Evolutionary conservation across 2,797 vertebrate species (phyloP), one percentile per base, ranked within the genome.

Genomic region (Champsocephalus gunnari): DNA sequence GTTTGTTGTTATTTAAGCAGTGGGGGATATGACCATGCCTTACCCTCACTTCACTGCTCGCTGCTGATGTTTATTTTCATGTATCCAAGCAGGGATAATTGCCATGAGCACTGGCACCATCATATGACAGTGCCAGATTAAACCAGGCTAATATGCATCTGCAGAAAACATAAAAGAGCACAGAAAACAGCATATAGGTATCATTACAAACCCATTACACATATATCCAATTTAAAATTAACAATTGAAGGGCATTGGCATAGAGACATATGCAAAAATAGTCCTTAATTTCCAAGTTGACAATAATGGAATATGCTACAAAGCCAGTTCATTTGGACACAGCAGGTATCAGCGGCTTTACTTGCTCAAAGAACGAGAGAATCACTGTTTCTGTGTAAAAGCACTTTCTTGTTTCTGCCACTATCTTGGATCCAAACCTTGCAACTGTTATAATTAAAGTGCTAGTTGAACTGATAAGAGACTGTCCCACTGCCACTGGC

Each of bases 371-470:
- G 69, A 79, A 72, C 63, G 70, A 65, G 66, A 78, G 51, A 66
- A 71, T 60, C 60, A 55, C 54, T 66, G 58, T 48, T 78, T 74
- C 72, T 56, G 61, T 70, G 75, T 87, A 88, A 73, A 73, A 84
- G 68, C 69, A 54, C 67, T 48, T 87, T 81, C 71, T 80, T 71
- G 73, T 72, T 66, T 69, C 64, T 83, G 71, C 66, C 53, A 73
- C 88, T 88, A 88, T 90, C 81, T 88, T 71, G 49, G 63, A 84
- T 88, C 79, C 81, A 53, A 69, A 73, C 59, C 11, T 66, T 73
- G 76, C 65, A 72, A 38, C 72, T 60, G 66, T 87, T 88, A 80
- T 84, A 93, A 88, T 75, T 88, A 72, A 92, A 89, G 80, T 83
- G 80, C 51, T 80, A 49, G 67, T 81, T 78, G 62, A 62, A 32